Percentiles rank a stretch among this genome's conserved stretches.
phyloP scores from a whole-genome alignment of 2,113 vertebrate species.

The Labrus mixtus region DNA sequence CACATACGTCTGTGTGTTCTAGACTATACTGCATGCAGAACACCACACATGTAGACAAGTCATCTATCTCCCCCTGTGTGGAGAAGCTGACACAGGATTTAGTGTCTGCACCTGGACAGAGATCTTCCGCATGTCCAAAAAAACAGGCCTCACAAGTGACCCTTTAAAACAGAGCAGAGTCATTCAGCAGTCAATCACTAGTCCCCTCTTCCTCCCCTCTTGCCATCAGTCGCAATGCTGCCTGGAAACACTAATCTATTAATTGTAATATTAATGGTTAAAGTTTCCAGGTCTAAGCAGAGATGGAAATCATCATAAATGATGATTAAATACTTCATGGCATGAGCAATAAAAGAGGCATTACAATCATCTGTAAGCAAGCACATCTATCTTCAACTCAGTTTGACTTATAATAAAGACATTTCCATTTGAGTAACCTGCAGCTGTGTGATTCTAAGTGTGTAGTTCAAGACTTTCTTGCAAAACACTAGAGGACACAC shows the following conservation, averaged over 20 bases:
- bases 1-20: slow-evolving; percentile 46
- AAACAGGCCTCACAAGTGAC: slow-evolving; percentile 66
- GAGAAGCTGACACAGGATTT: slow-evolving; percentile 67
- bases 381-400: background rate
- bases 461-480: too few species aligned
- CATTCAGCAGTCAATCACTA: slow-evolving; percentile 69
- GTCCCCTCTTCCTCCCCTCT: slow-evolving; percentile 36
- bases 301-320: background rate
- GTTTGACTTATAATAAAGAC: background rate
- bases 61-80: slow-evolving; percentile 57
- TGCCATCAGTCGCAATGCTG: slow-evolving; percentile 21
- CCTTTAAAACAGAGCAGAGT: slow-evolving; percentile 75
- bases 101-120: slow-evolving; percentile 80
- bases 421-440: too few species aligned
- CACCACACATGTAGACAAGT: slow-evolving; percentile 69
- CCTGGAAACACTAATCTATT: too few species aligned
- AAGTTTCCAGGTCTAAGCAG: background rate
- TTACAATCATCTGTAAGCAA: background rate
- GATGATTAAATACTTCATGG: background rate
- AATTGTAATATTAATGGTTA: background rate
- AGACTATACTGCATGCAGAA: slow-evolving; percentile 27
- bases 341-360: too few species aligned
- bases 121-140: slow-evolving; percentile 65
- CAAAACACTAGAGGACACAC: too few species aligned
- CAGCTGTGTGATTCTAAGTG: too few species aligned